Evolutionary conservation across 2,797 vertebrate species (phyloP), one percentile per base, ranked within the genome.

Genomic region (Zalophus californianus): DNA sequence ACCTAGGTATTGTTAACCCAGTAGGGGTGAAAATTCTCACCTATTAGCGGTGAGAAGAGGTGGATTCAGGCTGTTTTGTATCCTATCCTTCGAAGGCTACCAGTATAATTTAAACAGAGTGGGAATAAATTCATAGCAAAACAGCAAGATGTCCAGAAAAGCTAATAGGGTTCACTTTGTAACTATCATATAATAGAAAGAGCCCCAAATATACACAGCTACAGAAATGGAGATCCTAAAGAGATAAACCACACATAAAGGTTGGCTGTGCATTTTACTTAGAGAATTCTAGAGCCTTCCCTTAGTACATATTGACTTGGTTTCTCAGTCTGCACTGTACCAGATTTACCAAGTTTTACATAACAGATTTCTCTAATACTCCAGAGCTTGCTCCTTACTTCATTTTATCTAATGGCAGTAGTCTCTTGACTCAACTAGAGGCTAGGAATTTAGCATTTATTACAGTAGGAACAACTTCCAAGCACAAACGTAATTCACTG

Each of bases 231-330:
- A 87, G 72, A 70, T 68, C 75, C 48, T 48, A 8, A 80, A 86
- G 52, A 87, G 54, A 80, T 80, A 91, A 89, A 38, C 21, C 90
- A 92, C 90, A 91, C 84, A 68, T 73, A 79, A 72, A 86, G 80
- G 29, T 3, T 91, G 86, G 78, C 56, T 52, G 29, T 73, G 41
- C 35, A 38, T 93, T 82, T 73, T 75, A 82, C 75, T 48, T 23
- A 50, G 54, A 86, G 86, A 94, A 83, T 94, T 95, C 72, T 60
- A 87, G 38, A 84, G 35, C 62, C n/a, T 95, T 96, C 90, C 62
- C 60, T 85, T 48, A 10, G 27, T 70, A 85, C 18, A 86, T 18
- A 92, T 78, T 14, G 70, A 92, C 52, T 58, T 66, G 12, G 21
- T 54, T 94, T 93, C 54, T 56, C 32, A 91, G 35, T 27, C 58